Evolutionary conservation across 2,113 vertebrate species (phyloP).

Genomic region (Percopsis transmontana): DNA sequence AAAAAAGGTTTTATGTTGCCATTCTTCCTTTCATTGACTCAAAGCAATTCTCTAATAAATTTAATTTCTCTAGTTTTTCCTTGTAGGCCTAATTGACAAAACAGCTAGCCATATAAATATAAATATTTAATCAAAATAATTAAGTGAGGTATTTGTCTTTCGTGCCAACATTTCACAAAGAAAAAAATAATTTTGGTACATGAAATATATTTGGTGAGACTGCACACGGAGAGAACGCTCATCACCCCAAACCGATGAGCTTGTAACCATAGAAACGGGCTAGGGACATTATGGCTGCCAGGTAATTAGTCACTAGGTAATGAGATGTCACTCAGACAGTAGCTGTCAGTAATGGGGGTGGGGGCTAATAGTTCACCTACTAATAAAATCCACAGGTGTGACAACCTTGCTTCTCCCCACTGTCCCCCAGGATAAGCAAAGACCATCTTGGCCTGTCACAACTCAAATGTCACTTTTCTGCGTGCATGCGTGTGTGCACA

Average conservation of each 20-base stretch:
- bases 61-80: background rate
- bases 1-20: background rate
- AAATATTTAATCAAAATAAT: conserved; percentile 45
- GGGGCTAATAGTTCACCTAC: background rate
- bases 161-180: conserved; percentile 24
- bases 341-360: conserved; percentile 8
- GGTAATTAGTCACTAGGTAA: conserved; percentile 64
- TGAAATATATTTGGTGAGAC: conserved; percentile 12
- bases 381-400: conserved; percentile 46
- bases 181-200: conserved; percentile 49
- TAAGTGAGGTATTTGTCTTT: conserved; percentile 51
- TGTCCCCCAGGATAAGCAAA: conserved; percentile 17
- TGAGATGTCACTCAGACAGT: conserved; percentile 56
- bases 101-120: conserved; percentile 52
- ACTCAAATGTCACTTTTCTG: too few species aligned
- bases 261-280: conserved; percentile 39
- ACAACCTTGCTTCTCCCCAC: conserved; percentile 25
- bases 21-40: background rate
- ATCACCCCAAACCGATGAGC: conserved; percentile 16
- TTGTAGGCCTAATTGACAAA: background rate
- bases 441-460: conserved; percentile 41
- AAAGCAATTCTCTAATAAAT: conserved; percentile 1
- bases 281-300: conserved; percentile 24
- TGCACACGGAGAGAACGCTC: conserved; percentile 5
- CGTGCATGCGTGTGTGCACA: too few species aligned